phyloP scores from a whole-genome alignment of 2,888 invertebrate species.

The Helobdella robusta region DNA sequence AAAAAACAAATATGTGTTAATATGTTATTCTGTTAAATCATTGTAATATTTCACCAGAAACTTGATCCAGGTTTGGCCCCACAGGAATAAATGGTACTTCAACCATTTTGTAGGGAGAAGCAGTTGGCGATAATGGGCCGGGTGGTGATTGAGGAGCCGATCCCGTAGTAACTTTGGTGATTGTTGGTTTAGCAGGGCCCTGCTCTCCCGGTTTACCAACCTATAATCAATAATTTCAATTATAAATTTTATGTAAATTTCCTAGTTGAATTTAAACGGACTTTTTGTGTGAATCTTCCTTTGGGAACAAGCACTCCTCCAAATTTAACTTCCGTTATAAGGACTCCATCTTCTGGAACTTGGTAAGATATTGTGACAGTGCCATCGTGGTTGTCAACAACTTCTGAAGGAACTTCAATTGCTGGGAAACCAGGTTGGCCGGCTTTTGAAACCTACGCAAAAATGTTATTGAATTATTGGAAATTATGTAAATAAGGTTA shows the following conservation, averaged over 20 bases:
- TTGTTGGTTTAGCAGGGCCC: background rate
- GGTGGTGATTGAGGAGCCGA: background rate
- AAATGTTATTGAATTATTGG: background rate
- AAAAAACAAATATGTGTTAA: no score
- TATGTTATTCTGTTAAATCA: no score
- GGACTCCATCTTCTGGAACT: slow-evolving; percentile 23
- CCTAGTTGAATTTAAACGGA: no score
- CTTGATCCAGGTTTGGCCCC: slow-evolving; percentile 23
- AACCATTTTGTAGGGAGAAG: slow-evolving; percentile 6
- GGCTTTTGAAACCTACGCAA: slow-evolving; percentile 7
- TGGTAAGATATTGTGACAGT: slow-evolving; percentile 27
- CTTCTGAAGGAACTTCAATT: slow-evolving; percentile 16
- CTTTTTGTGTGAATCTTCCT: slow-evolving; percentile 26
- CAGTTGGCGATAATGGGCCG: slow-evolving; percentile 8
- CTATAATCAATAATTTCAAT: background rate
- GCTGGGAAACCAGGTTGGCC: slow-evolving; percentile 20
- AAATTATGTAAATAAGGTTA: background rate
- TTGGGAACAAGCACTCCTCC: slow-evolving; percentile 27
- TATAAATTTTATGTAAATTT: no score
- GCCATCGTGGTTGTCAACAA: slow-evolving; percentile 28
- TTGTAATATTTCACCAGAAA: slow-evolving; percentile 24
- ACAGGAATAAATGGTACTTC: slow-evolving; percentile 26
- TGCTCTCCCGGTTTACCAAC: slow-evolving; percentile 20
- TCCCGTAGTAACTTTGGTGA: background rate
- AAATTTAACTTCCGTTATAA: slow-evolving; percentile 26